Conservation (phyloP, 2,888 invertebrate species). For the Nezara viridula region DNA sequence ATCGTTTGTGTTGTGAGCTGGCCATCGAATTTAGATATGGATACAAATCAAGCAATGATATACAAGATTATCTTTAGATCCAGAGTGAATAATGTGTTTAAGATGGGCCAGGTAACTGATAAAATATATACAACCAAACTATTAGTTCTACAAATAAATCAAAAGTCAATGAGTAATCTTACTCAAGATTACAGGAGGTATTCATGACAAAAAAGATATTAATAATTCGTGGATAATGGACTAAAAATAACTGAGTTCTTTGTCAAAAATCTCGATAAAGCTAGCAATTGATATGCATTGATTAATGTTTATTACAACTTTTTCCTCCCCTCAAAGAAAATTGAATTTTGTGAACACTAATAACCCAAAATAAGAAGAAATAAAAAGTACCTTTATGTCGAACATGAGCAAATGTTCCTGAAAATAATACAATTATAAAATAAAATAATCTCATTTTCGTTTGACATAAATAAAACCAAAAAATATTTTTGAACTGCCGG, state of each 20-base stretch:
- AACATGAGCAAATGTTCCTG: not conserved
- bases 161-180: not conserved
- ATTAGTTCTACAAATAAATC: no score
- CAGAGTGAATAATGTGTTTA: not conserved
- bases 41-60: no score
- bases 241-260: not conserved
- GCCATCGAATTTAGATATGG: no score
- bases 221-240: not conserved
- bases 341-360: not conserved
- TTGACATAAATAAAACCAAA: constrained; percentile 39
- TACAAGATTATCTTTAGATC: no score
- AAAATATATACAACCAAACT: not conserved
- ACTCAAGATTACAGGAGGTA: not conserved
- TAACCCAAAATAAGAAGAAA: not conserved
- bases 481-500: constrained; percentile 25
- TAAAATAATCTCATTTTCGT: constrained; percentile 7
- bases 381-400: not conserved
- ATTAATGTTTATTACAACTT: not conserved
- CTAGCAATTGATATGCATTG: not conserved
- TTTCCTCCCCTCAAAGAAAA: not conserved
- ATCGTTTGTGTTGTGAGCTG: no score
- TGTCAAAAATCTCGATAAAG: not conserved
- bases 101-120: not conserved
- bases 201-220: not conserved
- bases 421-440: constrained; percentile 6